Evolutionary conservation across 1,140 invertebrate species (phyloP), one percentile per base, ranked within the genome.

Genomic region (Papilio glaucus): DNA sequence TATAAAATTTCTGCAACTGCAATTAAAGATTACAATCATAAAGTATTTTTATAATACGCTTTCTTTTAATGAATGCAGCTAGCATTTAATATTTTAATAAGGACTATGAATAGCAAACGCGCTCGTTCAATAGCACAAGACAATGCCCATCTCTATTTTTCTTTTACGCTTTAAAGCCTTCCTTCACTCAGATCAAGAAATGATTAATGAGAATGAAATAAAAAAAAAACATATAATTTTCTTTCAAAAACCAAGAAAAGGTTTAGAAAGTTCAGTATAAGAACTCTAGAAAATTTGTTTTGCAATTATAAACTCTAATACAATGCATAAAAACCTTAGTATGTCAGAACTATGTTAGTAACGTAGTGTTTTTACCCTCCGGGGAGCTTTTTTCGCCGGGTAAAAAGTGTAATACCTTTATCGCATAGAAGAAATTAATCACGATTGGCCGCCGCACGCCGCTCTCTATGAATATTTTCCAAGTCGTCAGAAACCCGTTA

Each of bases 401-500:
- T 69, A 69, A 69, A 69, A 72, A 45, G 72, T 75, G 65, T 76
- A 63, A 75, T 74, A 72, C 71, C 33, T 72, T 78, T 76, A 65
- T 72, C 37, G 77, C 71, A 71, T 79, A 75, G 72, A 72, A 81
- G 81, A 85, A 79, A 84, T 83, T 80, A 84, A 85, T 84, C 78
- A 84, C 72, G 69, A 74, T 78, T 63, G 69, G 49, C 71, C 61
- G 75, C 71, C 77, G 77, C 75, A 71, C 73, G 74, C 73, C 77
- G 78, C 69, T 73, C 70, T 80, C 77, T 72, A 78, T 79, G 74
- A 78, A 87, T 80, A 83, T 82, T 84, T 82, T 80, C 77, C 77
- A 78, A 77, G 77, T 82, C 81, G 79, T 77, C 76, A 80, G 79
- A 80, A 82, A 84, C 78, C 85, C 82, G 85, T 84, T 86, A 85